These are phyloP conservation scores for Perccottus glenii DNA, from an alignment of 2,113 vertebrate genomes.

Conservation along the genomic window DNA sequence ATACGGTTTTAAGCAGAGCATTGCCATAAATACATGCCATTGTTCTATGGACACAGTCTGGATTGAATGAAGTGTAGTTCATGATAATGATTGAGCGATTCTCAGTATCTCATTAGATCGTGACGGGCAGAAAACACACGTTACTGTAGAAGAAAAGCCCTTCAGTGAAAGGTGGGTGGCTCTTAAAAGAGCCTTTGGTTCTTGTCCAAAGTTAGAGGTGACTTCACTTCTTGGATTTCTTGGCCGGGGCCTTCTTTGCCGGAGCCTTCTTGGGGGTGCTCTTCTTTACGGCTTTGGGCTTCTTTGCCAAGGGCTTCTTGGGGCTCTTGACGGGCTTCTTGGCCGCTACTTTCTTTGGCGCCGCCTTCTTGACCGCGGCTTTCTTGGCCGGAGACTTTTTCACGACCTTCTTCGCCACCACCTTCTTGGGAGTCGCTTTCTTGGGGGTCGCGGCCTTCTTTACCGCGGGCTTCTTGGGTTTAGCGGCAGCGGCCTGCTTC, in stretches of 20 bases:
- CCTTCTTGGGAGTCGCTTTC: background rate
- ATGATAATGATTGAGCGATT: background rate
- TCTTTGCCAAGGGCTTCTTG: background rate
- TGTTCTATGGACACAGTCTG: no score
- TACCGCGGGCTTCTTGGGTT: no score
- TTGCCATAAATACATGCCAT: no score
- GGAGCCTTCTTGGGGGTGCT: background rate
- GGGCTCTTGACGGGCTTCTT: conserved; percentile 27
- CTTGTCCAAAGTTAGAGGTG: background rate
- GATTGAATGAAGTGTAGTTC: no score
- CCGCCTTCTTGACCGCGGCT: background rate
- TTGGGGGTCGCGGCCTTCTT: no score
- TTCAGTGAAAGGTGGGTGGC: conserved; percentile 16
- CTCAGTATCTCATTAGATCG: background rate
- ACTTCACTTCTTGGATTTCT: conserved; percentile 17
- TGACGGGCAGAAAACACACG: background rate
- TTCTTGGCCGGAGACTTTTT: conserved; percentile 2
- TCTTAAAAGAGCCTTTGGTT: conserved; percentile 49
- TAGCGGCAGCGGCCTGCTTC: no score
- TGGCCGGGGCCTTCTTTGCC: background rate
- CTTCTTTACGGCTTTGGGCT: background rate
- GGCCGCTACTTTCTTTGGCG: background rate
- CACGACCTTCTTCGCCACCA: background rate
- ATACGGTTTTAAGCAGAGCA: no score
- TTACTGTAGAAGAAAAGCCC: background rate